Conservation (phyloP, 2,888 invertebrate genomes). For the Caenorhabditis sulstoni region DNA sequence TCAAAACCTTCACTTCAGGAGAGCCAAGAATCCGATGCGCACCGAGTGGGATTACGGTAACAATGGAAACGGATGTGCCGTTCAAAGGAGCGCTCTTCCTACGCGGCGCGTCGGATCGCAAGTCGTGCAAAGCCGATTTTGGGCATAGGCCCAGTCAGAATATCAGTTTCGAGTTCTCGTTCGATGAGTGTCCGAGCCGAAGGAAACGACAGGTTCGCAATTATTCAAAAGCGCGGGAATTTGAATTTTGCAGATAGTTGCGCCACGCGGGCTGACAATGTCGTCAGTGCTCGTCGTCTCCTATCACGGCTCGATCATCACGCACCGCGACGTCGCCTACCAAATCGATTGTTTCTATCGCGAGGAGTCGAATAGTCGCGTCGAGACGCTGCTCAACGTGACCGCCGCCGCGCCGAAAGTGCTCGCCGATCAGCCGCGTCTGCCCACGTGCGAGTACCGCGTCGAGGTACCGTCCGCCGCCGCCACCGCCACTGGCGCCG, state of each 20-base stretch:
- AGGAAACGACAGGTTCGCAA: slow-evolving; percentile 50
- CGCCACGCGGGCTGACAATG: slow-evolving; percentile 56
- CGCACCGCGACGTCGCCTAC: slow-evolving; percentile 57
- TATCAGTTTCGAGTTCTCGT: slow-evolving; percentile 48
- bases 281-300: slow-evolving; percentile 52
- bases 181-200: slow-evolving; percentile 54
- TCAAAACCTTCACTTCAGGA: slow-evolving; percentile 17
- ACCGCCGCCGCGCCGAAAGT: slow-evolving; percentile 44
- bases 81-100: slow-evolving; percentile 58
- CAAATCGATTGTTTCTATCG: slow-evolving; percentile 60
- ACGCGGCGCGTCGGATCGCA: slow-evolving; percentile 44
- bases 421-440: slow-evolving; percentile 39
- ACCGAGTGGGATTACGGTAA: slow-evolving; percentile 47
- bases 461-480: slow-evolving; percentile 42
- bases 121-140: slow-evolving; percentile 58
- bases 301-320: slow-evolving; percentile 57
- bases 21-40: slow-evolving; percentile 52
- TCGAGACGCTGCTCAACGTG: slow-evolving; percentile 51
- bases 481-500: background rate
- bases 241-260: slow-evolving; percentile 23
- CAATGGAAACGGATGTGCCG: slow-evolving; percentile 38
- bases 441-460: slow-evolving; percentile 50
- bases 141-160: slow-evolving; percentile 31
- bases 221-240: background rate
- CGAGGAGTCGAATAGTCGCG: slow-evolving; percentile 51